These are phyloP conservation scores for Aselliscus stoliczkanus DNA, from an alignment of 2,797 vertebrate species.

Conservation along the genomic window DNA sequence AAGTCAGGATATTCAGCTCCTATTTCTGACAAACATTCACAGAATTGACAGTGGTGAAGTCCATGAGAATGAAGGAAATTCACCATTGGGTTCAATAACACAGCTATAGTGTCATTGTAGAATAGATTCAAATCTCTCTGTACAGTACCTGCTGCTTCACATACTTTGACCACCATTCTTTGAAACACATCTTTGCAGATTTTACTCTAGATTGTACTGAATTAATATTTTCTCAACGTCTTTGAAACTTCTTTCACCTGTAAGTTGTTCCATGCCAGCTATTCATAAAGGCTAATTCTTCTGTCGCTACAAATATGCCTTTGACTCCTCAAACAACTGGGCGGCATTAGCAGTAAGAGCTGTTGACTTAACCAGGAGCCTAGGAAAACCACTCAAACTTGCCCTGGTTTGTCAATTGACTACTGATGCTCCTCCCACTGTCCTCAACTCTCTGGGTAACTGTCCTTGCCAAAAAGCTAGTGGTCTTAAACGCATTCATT, in stretches of 20 bases:
- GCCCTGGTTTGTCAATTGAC: neutral
- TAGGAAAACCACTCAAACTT: neutral
- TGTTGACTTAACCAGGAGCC: neutral
- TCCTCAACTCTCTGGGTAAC: neutral
- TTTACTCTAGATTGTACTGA: neutral
- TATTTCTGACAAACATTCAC: neutral
- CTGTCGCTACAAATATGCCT: neutral
- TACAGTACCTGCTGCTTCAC: neutral
- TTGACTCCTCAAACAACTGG: neutral
- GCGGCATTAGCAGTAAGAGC: neutral
- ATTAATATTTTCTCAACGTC: neutral
- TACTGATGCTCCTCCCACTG: neutral
- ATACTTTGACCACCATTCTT: neutral
- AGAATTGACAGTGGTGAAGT: neutral
- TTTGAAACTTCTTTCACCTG: neutral
- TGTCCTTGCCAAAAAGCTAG: neutral
- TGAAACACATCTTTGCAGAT: neutral
- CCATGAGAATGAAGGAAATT: neutral
- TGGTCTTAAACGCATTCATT: neutral
- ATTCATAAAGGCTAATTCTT: neutral
- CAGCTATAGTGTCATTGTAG: neutral
- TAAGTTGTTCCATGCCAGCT: neutral
- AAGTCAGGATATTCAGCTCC: neutral
- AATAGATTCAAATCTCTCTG: neutral
- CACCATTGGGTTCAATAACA: neutral